Evolutionary conservation across 2,113 vertebrate genomes (phyloP).

Genomic region (Pristiophorus japonicus): DNA sequence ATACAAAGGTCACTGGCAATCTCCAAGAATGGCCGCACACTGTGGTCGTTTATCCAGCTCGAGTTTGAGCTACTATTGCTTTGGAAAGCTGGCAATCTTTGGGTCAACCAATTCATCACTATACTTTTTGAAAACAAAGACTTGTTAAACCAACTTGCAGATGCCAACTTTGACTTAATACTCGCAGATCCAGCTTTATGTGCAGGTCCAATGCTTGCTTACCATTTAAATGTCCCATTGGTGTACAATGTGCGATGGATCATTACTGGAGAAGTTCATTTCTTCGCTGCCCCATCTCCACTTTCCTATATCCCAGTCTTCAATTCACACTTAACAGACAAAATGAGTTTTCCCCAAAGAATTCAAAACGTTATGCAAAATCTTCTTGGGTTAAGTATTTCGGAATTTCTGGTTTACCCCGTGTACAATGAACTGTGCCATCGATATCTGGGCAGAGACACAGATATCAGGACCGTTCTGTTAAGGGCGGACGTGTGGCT

Average conservation of each 20-base stretch:
- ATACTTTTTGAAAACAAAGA: constrained; percentile 53
- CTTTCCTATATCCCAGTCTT: constrained; percentile 56
- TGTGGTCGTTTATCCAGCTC: neutral
- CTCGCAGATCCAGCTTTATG: constrained; percentile 55
- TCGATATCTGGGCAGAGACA: constrained; percentile 53
- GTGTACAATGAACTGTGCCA: constrained; percentile 51
- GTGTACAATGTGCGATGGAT: constrained; percentile 55
- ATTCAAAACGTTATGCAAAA: constrained; percentile 47
- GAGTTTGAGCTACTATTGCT: neutral
- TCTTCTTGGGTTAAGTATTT: constrained; percentile 43
- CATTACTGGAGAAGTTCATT: constrained; percentile 50
- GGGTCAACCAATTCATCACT: constrained; percentile 41
- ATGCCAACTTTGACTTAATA: constrained; percentile 52
- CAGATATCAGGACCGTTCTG: constrained; percentile 53
- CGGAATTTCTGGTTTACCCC: constrained; percentile 43
- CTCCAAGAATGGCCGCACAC: neutral
- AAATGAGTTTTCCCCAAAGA: constrained; percentile 53
- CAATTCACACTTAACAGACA: constrained; percentile 42
- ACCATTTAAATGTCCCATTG: constrained; percentile 55
- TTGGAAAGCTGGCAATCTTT: neutral
- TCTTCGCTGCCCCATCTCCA: constrained; percentile 37
- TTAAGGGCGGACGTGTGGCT: constrained; percentile 57
- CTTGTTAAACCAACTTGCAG: constrained; percentile 48
- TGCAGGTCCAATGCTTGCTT: constrained; percentile 55
- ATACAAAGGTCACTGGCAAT: neutral